Percentiles rank a stretch among this genome's conserved stretches.
These are phyloP conservation scores for Leptinotarsa juncta DNA, from an alignment of 2,888 invertebrate genomes.

Conservation along the genomic window DNA sequence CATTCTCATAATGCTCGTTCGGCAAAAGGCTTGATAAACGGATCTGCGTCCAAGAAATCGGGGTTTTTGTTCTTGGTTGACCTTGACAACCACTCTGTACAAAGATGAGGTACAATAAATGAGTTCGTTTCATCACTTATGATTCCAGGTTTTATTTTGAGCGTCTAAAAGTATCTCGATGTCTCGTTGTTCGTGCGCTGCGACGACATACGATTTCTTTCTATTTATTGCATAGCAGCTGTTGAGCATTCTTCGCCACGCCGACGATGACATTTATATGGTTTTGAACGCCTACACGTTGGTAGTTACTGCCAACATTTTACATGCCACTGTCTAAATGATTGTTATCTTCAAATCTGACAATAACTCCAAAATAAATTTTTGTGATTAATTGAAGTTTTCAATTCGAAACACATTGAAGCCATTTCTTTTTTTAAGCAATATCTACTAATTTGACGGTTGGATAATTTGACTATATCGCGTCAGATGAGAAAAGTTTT, in stretches of 20 bases:
- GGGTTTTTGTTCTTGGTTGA: not conserved
- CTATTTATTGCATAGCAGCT: constrained; percentile 54
- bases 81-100: not conserved
- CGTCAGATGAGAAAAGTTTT: too few species aligned
- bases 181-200: constrained; percentile 37
- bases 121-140: constrained; percentile 37
- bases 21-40: not conserved
- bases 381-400: constrained; percentile 15
- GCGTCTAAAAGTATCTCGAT: constrained; percentile 42
- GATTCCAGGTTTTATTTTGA: constrained; percentile 38
- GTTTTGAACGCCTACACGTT: constrained; percentile 55
- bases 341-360: constrained; percentile 27
- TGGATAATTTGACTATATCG: not conserved
- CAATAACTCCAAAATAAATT: constrained; percentile 24
- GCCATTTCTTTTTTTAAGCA: not conserved
- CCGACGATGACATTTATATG: constrained; percentile 57
- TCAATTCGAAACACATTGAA: constrained; percentile 11
- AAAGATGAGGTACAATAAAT: constrained; percentile 30
- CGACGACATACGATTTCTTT: constrained; percentile 39
- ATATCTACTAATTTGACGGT: not conserved
- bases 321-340: constrained; percentile 41
- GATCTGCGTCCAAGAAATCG: not conserved
- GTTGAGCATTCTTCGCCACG: constrained; percentile 57
- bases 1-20: not conserved
- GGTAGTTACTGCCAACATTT: constrained; percentile 44